These are phyloP conservation scores for Micromesistius poutassou DNA, from an alignment of 2,797 vertebrate genomes.

Conservation along the genomic window DNA sequence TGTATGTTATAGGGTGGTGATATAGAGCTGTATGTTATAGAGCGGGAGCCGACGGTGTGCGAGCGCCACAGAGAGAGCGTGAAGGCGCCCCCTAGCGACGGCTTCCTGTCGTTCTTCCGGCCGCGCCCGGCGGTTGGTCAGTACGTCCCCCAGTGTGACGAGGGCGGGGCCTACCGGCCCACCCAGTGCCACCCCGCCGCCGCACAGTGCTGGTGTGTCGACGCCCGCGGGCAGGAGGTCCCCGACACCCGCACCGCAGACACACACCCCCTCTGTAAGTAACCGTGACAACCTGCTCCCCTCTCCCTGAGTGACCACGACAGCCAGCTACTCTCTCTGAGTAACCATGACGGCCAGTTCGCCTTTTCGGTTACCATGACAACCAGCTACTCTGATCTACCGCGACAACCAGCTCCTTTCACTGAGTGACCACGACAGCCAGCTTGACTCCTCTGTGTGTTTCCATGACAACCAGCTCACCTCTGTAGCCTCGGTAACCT, in stretches of 20 bases:
- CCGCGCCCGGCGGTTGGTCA: conserved; percentile 53
- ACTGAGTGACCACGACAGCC: too few species aligned
- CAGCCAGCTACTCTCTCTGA: not conserved
- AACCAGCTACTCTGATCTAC: not conserved
- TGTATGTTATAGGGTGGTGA: not conserved
- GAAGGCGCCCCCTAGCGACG: not conserved
- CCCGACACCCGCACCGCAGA: conserved; percentile 73
- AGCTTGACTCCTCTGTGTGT: conserved; percentile 15
- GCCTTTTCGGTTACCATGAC: not conserved
- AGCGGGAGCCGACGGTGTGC: conserved; percentile 75
- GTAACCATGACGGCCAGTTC: not conserved
- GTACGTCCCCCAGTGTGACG: conserved; percentile 83
- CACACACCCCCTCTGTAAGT: conserved; percentile 64
- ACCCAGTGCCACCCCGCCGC: conserved; percentile 81
- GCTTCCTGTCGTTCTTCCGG: conserved; percentile 33
- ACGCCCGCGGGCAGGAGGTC: conserved; percentile 79
- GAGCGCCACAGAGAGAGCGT: conserved; percentile 74
- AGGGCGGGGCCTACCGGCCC: conserved; percentile 77
- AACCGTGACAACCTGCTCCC: not conserved
- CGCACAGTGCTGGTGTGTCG: conserved; percentile 90
- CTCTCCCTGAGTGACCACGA: not conserved
- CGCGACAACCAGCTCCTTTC: not conserved
- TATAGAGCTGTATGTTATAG: conserved; percentile 37
- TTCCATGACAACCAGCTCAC: not conserved
- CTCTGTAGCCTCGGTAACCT: not conserved